Conservation (phyloP, 1,140 invertebrate genomes). For the Acromyrmex heyeri region DNA sequence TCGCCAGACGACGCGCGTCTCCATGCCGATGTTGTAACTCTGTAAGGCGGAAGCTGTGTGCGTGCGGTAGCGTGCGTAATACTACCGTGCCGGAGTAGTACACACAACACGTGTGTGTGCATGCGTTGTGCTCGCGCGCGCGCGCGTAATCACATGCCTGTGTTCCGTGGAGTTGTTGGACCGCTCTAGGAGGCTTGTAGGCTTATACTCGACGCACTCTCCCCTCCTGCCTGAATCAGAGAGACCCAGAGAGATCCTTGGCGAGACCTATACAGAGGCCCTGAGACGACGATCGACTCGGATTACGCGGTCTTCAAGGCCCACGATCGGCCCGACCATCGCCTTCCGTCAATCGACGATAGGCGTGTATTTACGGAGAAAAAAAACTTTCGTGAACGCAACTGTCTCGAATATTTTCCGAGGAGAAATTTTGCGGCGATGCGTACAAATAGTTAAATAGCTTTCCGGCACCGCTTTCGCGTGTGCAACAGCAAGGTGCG, state of each 20-base stretch:
- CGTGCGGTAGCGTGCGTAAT: constrained; percentile 53
- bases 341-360: constrained; percentile 69
- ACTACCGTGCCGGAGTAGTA: constrained; percentile 34
- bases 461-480: not conserved
- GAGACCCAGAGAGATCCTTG: constrained; percentile 70
- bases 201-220: not conserved
- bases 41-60: constrained; percentile 60
- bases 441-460: not conserved
- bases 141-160: constrained; percentile 31
- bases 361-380: constrained; percentile 6
- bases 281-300: constrained; percentile 67
- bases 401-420: not conserved
- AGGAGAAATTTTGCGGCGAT: constrained; percentile 20
- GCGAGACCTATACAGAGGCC: constrained; percentile 56
- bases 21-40: constrained; percentile 37
- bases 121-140: constrained; percentile 7
- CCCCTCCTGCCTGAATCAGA: not conserved
- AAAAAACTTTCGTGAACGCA: constrained; percentile 43
- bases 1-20: constrained; percentile 40
- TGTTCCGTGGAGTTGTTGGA: constrained; percentile 70
- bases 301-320: constrained; percentile 73
- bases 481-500: not conserved
- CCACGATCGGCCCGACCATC: constrained; percentile 59
- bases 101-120: constrained; percentile 23
- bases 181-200: constrained; percentile 65